Percentiles rank a stretch among this genome's conserved stretches.
These are phyloP conservation scores for Choristoneura rosaceana DNA, from an alignment of 2,888 invertebrate species.

Conservation along the genomic window DNA sequence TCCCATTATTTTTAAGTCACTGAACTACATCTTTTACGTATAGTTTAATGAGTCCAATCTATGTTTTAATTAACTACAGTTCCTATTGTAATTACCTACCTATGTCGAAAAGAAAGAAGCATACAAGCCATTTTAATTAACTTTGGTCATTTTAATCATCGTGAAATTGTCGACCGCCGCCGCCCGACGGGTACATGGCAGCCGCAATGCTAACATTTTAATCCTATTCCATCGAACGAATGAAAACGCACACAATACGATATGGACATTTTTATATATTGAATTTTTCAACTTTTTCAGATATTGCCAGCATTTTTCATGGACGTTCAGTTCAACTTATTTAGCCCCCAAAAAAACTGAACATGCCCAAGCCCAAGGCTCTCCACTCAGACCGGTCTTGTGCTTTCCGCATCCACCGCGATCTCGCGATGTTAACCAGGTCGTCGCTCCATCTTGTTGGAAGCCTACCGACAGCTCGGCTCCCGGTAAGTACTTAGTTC, in stretches of 20 bases:
- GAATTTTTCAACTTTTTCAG: slow-evolving; percentile 6
- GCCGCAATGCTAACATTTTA: slow-evolving; percentile 29
- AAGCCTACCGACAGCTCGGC: too few relatives aligned
- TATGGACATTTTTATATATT: slow-evolving; percentile 13
- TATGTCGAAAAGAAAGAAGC: slow-evolving; percentile 48
- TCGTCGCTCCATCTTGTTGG: too few relatives aligned
- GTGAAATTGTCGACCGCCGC: slow-evolving; percentile 56
- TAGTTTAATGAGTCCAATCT: too few relatives aligned
- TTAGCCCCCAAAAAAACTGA: neutral
- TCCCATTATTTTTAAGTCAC: too few relatives aligned
- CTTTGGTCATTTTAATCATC: slow-evolving; percentile 74
- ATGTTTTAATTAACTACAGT: neutral
- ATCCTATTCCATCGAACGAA: slow-evolving; percentile 33
- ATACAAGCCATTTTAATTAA: slow-evolving; percentile 75
- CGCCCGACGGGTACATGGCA: slow-evolving; percentile 40
- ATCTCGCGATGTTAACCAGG: too few relatives aligned
- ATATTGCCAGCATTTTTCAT: slow-evolving; percentile 13
- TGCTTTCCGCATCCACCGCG: too few relatives aligned
- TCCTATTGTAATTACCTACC: neutral
- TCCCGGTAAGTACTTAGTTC: too few relatives aligned
- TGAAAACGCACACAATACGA: slow-evolving; percentile 19
- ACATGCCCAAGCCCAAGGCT: neutral
- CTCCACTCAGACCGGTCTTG: too few relatives aligned
- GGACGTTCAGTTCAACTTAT: neutral
- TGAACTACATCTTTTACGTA: too few relatives aligned